phyloP scores from a whole-genome alignment of 2,888 invertebrate species.

The Pristionchus maxplancki region DNA sequence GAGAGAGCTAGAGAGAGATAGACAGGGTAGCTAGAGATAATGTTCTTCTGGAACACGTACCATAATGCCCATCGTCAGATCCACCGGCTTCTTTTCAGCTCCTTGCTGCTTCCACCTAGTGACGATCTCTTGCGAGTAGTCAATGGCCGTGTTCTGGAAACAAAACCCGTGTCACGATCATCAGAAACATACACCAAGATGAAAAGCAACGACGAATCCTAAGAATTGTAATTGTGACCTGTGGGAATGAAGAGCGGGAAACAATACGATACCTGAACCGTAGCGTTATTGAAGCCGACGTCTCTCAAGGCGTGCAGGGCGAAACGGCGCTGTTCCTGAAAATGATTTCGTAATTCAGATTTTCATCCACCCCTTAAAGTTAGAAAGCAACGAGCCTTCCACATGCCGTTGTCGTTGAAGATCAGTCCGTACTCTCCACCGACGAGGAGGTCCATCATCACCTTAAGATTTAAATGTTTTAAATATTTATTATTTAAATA shows the following conservation, averaged over 20 bases:
- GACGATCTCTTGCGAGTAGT: slow-evolving; percentile 19
- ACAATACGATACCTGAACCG: neutral
- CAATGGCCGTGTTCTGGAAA: slow-evolving; percentile 20
- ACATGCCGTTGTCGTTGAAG: slow-evolving; percentile 13
- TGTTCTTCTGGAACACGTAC: no score
- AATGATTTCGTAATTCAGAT: neutral
- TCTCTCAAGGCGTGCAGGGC: neutral
- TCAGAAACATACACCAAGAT: neutral
- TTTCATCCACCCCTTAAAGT: neutral
- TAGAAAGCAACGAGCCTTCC: neutral
- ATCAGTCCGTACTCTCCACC: slow-evolving; percentile 16
- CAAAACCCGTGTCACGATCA: no score
- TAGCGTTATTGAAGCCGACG: slow-evolving; percentile 14
- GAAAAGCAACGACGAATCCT: neutral
- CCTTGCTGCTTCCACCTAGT: neutral
- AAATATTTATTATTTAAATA: no score
- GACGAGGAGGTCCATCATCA: neutral
- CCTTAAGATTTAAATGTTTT: neutral
- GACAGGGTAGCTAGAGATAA: no score
- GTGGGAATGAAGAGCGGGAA: no score
- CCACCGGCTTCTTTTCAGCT: neutral
- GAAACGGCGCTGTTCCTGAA: slow-evolving; percentile 43
- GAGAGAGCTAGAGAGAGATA: no score
- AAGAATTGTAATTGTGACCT: neutral
- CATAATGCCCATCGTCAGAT: neutral